These are phyloP conservation scores for Synanthedon andrenaeformis DNA, from an alignment of 2,888 invertebrate genomes.

Conservation along the genomic window DNA sequence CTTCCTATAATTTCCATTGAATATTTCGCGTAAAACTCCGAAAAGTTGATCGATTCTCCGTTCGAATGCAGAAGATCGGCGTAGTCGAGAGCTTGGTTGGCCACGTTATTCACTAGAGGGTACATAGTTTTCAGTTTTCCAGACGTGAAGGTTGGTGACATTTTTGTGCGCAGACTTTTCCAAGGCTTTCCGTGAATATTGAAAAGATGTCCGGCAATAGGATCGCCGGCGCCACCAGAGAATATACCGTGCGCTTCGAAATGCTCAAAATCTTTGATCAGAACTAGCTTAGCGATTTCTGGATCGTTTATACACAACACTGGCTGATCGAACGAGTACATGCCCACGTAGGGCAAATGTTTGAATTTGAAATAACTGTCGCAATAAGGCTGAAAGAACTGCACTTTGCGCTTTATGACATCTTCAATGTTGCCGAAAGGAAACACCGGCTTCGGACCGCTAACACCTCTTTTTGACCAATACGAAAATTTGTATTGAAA, in stretches of 20 bases:
- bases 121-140: slow-evolving; percentile 77
- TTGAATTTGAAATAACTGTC: slow-evolving; percentile 70
- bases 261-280: slow-evolving; percentile 73
- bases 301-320: slow-evolving; percentile 74
- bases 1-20: slow-evolving; percentile 73
- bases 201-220: slow-evolving; percentile 72
- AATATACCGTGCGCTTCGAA: slow-evolving; percentile 76
- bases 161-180: slow-evolving; percentile 72
- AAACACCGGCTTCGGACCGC: slow-evolving; percentile 67
- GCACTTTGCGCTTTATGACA: slow-evolving; percentile 64
- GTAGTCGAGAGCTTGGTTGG: slow-evolving; percentile 57
- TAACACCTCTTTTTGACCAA: slow-evolving; percentile 72
- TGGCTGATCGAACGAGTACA: slow-evolving; percentile 73
- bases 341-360: slow-evolving; percentile 63
- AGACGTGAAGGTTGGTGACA: slow-evolving; percentile 76
- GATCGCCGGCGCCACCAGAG: slow-evolving; percentile 71
- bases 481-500: slow-evolving; percentile 61
- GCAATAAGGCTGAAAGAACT: slow-evolving; percentile 72
- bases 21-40: slow-evolving; percentile 69
- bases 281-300: slow-evolving; percentile 69
- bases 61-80: slow-evolving; percentile 33
- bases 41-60: slow-evolving; percentile 54
- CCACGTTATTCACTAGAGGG: slow-evolving; percentile 68
- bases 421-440: slow-evolving; percentile 73
- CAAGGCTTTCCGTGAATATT: slow-evolving; percentile 70